Percentiles rank a stretch among this genome's conserved stretches.
Evolutionary conservation across 2,888 invertebrate genomes (phyloP).

Genomic region (Keiferia lycopersicella): DNA sequence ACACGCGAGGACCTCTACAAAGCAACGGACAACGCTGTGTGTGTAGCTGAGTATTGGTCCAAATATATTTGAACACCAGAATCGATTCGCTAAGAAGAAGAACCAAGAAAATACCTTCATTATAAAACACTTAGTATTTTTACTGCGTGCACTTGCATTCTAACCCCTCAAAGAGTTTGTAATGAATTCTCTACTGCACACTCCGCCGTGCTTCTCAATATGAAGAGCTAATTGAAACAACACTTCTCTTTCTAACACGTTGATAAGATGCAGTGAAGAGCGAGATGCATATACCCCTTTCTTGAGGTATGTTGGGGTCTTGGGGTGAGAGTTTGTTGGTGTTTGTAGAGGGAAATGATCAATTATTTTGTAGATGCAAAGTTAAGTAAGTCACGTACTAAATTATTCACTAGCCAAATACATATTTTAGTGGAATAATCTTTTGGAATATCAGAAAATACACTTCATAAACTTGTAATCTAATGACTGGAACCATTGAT

Average conservation of each 20-base stretch:
- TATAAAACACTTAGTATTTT: background rate
- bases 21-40: too few relatives aligned
- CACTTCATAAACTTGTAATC: too few relatives aligned
- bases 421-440: background rate
- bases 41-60: too few relatives aligned
- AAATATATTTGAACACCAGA: too few relatives aligned
- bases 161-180: background rate
- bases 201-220: conserved; percentile 10
- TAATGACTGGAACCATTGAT: too few relatives aligned
- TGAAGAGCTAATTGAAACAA: conserved; percentile 6
- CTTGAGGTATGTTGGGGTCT: background rate
- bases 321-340: background rate
- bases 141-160: background rate
- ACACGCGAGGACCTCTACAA: too few relatives aligned
- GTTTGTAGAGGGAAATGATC: background rate
- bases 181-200: background rate
- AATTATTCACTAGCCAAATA: background rate
- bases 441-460: background rate
- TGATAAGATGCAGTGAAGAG: background rate
- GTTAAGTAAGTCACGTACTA: background rate
- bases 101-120: background rate
- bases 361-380: background rate
- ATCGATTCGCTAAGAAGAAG: too few relatives aligned
- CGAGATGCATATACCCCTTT: conserved; percentile 10
- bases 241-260: background rate